Base-by-base conservation (phyloP, 2,113 vertebrate species). In the Mionectes macconnelli region DNA sequence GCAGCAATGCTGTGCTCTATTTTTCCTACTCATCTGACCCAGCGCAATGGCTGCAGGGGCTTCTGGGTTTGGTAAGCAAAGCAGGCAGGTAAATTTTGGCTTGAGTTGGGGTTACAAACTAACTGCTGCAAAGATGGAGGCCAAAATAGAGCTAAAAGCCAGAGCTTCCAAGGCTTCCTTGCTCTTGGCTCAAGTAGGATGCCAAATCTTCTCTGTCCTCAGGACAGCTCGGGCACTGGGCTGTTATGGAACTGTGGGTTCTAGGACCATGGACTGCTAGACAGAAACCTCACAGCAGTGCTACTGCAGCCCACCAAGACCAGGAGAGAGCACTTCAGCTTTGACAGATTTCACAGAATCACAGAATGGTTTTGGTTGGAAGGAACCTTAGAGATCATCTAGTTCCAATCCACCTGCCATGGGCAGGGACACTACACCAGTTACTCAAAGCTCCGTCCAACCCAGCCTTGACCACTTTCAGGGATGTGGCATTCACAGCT, bases 21-120 rank as follows among this genome's bases (percentile, higher is more conserved):
- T 88, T 91, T 82, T 80, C 53, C 84, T 70, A 40, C 66, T 63
- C 66, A 59, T 91, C 93, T 91, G 87, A 91, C 64, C 49, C 59
- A 84, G 81, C 49, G 52, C 27, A 80, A 53, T 33, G 85, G 74
- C 87, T 96, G 88, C 76, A 93, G 80, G 35, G 31, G 44, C 64
- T 97, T 95, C 90, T 92, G 97, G 95, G 79, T 97, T 94, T 96
- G 93, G 87, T 94, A 97, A 91, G 78, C 66, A 72, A 21, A 89
- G 90, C 84, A 57, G 30, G 50, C 55, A 88, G 45, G 83, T 45
- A 66, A 53, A 64, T 56, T 80, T 74, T 92, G 64, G 68, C 73
- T 75, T 50, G 27, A 86, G 39, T 35, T 63, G 52, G 17, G 37
- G 16, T 55, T 90, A 67, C 50, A 89, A 74, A 35, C 45, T 84